These are phyloP conservation scores for Micrastur ruficollis DNA, from an alignment of 2,797 vertebrate genomes.

Conservation along the genomic window DNA sequence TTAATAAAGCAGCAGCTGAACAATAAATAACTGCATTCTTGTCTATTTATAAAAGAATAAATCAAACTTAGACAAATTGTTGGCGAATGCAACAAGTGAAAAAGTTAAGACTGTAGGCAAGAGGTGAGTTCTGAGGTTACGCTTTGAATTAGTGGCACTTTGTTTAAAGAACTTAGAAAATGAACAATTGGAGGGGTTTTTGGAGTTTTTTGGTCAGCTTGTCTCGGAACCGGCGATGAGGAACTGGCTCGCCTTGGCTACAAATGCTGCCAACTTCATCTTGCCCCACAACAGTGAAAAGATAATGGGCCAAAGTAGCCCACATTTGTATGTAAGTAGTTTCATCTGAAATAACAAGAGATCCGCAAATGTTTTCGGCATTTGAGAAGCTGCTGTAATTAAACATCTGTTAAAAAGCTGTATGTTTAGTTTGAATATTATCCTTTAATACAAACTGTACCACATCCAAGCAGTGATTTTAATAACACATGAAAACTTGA, in stretches of 20 bases:
- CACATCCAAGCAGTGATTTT: constrained; percentile 70
- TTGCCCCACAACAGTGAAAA: not conserved
- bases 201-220: not conserved
- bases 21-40: constrained; percentile 11
- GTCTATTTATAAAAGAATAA: constrained; percentile 1
- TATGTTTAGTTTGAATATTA: constrained; percentile 62
- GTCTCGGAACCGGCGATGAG: not conserved
- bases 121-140: constrained; percentile 9
- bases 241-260: not conserved
- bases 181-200: not conserved
- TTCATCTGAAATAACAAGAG: constrained; percentile 63
- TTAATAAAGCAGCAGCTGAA: not conserved
- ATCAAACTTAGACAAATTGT: not conserved
- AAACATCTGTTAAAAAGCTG: constrained; percentile 80
- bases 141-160: not conserved
- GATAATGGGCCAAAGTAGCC: constrained; percentile 16
- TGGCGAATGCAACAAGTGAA: not conserved
- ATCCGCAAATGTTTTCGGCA: constrained; percentile 58
- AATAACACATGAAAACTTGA: constrained; percentile 72
- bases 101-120: not conserved
- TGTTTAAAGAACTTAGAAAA: not conserved
- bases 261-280: not conserved
- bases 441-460: constrained; percentile 62
- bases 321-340: constrained; percentile 30
- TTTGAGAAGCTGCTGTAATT: constrained; percentile 54